Percentiles rank a stretch among this genome's conserved stretches.
Conservation (phyloP, 2,888 invertebrate species). For the Campoplex capitator region DNA sequence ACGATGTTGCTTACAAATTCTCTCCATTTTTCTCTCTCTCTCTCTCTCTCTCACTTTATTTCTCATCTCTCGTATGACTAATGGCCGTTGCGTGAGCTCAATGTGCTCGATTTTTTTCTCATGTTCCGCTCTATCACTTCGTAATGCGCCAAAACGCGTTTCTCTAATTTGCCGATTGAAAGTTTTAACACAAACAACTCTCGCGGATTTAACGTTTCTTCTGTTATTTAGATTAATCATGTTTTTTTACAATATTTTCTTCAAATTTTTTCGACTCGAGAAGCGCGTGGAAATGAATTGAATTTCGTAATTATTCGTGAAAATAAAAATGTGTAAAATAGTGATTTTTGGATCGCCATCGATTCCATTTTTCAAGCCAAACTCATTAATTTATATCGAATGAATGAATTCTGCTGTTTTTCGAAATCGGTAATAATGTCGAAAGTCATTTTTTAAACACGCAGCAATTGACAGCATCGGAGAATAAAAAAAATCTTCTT, state of each 20-base stretch:
- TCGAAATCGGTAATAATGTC: no score
- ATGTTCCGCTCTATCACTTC: constrained; percentile 34
- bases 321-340: background rate
- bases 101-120: constrained; percentile 56
- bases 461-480: no score
- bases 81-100: constrained; percentile 62
- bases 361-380: background rate
- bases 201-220: constrained; percentile 33
- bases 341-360: background rate
- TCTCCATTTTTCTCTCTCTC: constrained; percentile 12
- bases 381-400: background rate
- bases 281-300: background rate
- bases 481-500: no score
- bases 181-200: constrained; percentile 52
- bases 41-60: constrained; percentile 8
- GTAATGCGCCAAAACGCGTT: constrained; percentile 50
- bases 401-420: no score
- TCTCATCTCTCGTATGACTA: constrained; percentile 45
- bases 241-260: background rate
- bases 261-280: background rate
- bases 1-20: constrained; percentile 41
- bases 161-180: constrained; percentile 56
- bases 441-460: no score
- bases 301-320: background rate
- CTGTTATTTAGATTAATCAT: constrained; percentile 12